These are phyloP conservation scores for Hypselothyrea guttata DNA, from an alignment of 2,888 invertebrate species.

Conservation along the genomic window DNA sequence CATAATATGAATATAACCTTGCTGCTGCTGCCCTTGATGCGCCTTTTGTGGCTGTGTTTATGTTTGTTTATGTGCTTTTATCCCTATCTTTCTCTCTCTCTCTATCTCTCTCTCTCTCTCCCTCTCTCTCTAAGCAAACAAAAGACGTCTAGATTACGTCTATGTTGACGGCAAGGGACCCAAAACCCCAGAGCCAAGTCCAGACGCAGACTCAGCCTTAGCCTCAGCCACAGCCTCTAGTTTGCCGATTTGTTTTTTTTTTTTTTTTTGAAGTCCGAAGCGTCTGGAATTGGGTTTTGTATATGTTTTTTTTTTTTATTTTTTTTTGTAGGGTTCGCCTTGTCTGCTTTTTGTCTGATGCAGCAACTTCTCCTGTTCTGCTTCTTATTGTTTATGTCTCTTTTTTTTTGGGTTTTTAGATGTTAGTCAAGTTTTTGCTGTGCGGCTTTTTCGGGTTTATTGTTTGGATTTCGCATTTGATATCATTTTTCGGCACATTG, in stretches of 20 bases:
- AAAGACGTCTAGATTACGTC: constrained; percentile 68
- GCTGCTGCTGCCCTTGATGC: constrained; percentile 26
- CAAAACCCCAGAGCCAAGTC: constrained; percentile 12
- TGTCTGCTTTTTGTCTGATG: constrained; percentile 61
- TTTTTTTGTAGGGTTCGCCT: constrained; percentile 29
- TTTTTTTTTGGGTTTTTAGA: constrained; percentile 42
- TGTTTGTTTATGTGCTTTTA: constrained; percentile 8
- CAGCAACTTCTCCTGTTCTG: constrained; percentile 18
- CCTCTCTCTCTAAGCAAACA: constrained; percentile 46
- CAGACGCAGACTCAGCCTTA: constrained; percentile 23
- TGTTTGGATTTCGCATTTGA: constrained; percentile 70
- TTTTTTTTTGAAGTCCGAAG: background rate
- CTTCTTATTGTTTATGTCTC: constrained; percentile 13
- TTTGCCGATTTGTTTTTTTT: too few relatives aligned
- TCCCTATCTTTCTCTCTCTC: too few relatives aligned
- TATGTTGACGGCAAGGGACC: constrained; percentile 46
- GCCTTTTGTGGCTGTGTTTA: constrained; percentile 42
- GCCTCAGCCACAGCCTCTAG: background rate
- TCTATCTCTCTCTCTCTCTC: too few relatives aligned
- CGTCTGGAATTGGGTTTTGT: constrained; percentile 17
- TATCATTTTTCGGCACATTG: constrained; percentile 57
- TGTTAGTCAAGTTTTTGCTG: constrained; percentile 63
- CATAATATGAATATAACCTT: background rate
- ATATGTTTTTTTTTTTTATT: background rate
- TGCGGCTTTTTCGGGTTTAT: constrained; percentile 43